Conservation (phyloP, 2,113 vertebrate genomes). For the Ammodramus savannarum region DNA sequence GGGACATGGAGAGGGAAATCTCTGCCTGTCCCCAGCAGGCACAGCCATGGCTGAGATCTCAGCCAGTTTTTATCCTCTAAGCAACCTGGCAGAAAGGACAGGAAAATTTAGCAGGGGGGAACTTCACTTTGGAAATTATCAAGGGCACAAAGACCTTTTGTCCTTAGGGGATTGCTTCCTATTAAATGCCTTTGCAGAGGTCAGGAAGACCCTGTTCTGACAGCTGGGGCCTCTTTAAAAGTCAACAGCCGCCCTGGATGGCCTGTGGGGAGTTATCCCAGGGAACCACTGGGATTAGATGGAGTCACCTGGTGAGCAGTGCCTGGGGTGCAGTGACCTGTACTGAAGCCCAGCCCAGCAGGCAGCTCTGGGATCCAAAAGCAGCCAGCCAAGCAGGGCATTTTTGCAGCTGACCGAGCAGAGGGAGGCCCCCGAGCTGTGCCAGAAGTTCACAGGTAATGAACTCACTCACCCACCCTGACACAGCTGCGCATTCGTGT, state of each 20-base stretch:
- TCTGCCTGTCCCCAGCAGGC: background rate
- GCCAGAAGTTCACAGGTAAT: background rate
- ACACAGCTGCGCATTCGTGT: rapidly evolving
- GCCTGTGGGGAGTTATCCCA: background rate
- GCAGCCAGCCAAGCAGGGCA: background rate
- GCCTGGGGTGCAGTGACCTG: background rate
- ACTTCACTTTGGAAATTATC: background rate
- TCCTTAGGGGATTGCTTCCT: background rate
- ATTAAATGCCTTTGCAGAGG: background rate
- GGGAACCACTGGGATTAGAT: background rate
- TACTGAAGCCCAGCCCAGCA: background rate
- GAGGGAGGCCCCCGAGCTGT: background rate
- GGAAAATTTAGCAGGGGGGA: background rate
- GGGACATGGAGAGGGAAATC: background rate
- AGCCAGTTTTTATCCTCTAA: background rate
- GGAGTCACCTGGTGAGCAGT: background rate
- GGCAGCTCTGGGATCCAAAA: background rate
- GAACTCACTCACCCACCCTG: rapidly evolving
- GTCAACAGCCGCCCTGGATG: rapidly evolving
- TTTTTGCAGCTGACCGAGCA: background rate
- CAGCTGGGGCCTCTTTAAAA: background rate
- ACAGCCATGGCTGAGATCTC: background rate
- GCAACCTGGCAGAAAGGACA: background rate
- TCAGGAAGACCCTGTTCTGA: background rate
- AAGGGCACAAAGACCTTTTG: background rate